phyloP scores from a whole-genome alignment of 1,140 invertebrate species.

The Dermatophagoides farinae region DNA sequence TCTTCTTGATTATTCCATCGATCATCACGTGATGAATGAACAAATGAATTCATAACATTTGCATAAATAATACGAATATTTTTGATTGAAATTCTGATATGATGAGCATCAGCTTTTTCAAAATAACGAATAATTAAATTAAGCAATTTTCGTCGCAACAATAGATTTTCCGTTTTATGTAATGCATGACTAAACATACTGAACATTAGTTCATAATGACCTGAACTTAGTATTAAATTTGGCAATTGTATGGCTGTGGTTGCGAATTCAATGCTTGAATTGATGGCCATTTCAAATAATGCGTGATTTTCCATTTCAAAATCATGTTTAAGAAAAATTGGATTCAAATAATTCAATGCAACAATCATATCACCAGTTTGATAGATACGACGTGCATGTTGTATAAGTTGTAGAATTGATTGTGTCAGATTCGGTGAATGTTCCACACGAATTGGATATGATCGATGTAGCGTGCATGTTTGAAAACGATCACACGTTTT shows the following conservation, averaged over 20 bases:
- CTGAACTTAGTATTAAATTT: not conserved
- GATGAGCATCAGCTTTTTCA: conserved; percentile 7
- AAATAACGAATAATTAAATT: not conserved
- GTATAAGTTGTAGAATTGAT: not conserved
- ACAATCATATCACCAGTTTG: conserved; percentile 7
- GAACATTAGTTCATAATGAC: conserved; percentile 8
- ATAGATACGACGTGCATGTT: conserved; percentile 4
- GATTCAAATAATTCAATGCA: not conserved
- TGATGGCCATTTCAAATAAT: not conserved
- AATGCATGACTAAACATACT: not conserved
- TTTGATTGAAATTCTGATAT: conserved; percentile 1
- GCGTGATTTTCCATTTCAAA: not conserved
- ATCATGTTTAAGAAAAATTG: conserved; percentile 1
- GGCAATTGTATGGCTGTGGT: conserved; percentile 3
- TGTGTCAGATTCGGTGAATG: not conserved
- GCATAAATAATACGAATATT: conserved; percentile 1
- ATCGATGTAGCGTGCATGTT: conserved; percentile 10
- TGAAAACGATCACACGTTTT: conserved; percentile 12
- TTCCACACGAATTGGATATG: not conserved
- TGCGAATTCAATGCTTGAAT: conserved; percentile 11
- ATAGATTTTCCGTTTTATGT: not conserved
- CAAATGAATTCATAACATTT: conserved; percentile 10
- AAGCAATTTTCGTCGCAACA: not conserved
- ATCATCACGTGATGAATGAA: not conserved
- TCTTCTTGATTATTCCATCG: not conserved